These are phyloP conservation scores for Sinocyclocheilus anshuiensis DNA, from an alignment of 2,113 vertebrate genomes.

Conservation along the genomic window DNA sequence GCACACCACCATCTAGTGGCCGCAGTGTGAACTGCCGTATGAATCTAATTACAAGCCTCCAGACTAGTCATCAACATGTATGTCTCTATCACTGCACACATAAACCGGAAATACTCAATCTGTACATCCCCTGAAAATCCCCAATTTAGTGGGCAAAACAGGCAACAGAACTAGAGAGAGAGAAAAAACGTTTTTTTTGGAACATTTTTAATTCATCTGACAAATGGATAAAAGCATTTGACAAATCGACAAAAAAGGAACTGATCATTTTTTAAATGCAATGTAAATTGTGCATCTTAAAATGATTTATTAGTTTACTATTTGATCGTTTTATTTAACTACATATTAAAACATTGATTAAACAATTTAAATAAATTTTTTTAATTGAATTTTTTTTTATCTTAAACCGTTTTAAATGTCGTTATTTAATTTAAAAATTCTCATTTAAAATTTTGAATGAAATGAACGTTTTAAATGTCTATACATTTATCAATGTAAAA, in stretches of 20 bases:
- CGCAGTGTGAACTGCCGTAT: neutral
- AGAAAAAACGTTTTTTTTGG: no score
- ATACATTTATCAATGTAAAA: neutral
- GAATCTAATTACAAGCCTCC: neutral
- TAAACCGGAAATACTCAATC: conserved; percentile 1
- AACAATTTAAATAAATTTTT: no score
- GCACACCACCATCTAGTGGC: conserved; percentile 45
- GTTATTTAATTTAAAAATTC: no score
- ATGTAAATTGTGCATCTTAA: neutral
- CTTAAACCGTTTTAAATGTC: no score
- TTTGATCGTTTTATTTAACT: neutral
- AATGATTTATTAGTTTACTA: neutral
- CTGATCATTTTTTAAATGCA: neutral
- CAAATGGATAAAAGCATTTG: neutral
- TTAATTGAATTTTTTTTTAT: no score
- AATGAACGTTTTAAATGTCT: neutral
- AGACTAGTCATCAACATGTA: neutral
- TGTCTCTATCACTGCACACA: neutral
- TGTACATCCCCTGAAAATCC: conserved; percentile 14
- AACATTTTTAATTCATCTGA: neutral
- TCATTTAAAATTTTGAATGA: neutral
- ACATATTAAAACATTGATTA: neutral
- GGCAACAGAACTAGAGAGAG: neutral
- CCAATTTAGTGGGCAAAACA: neutral
- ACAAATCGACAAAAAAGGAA: neutral